phyloP scores from a whole-genome alignment of 53 echinoderm and acorn worm genomes.

The Henricia sp. region DNA sequence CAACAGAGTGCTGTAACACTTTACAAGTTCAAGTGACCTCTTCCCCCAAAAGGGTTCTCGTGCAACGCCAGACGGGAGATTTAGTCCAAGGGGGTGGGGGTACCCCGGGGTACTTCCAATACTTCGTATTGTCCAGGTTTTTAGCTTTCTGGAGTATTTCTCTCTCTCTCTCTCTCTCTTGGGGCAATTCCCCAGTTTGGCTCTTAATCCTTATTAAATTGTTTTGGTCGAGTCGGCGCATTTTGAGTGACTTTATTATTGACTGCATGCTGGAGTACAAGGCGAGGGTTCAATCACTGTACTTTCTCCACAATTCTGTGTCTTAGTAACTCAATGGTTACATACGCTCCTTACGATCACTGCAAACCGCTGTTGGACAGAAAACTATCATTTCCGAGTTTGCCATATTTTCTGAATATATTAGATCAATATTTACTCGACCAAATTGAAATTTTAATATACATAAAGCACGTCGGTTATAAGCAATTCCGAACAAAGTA shows the following conservation, averaged over 20 bases:
- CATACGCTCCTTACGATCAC: too few relatives aligned
- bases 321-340: neutral
- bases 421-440: too few relatives aligned
- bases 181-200: constrained; percentile 30
- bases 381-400: too few relatives aligned
- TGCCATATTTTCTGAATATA: too few relatives aligned
- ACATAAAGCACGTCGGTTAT: too few relatives aligned
- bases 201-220: constrained; percentile 63
- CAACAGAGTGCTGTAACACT: neutral
- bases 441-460: too few relatives aligned
- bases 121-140: constrained; percentile 8
- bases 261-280: neutral
- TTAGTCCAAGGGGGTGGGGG: too few relatives aligned
- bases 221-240: constrained; percentile 44
- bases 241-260: constrained; percentile 43
- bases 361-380: too few relatives aligned
- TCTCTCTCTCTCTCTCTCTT: neutral
- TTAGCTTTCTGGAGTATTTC: too few relatives aligned
- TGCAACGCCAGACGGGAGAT: constrained; percentile 2
- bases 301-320: constrained; percentile 11
- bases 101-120: constrained; percentile 24
- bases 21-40: constrained; percentile 57
- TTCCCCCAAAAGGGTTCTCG: neutral
- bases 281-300: constrained; percentile 35
- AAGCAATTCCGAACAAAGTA: too few relatives aligned